Evolutionary conservation across 2,888 invertebrate species (phyloP).

Genomic region (Alloscopus bannaensis): DNA sequence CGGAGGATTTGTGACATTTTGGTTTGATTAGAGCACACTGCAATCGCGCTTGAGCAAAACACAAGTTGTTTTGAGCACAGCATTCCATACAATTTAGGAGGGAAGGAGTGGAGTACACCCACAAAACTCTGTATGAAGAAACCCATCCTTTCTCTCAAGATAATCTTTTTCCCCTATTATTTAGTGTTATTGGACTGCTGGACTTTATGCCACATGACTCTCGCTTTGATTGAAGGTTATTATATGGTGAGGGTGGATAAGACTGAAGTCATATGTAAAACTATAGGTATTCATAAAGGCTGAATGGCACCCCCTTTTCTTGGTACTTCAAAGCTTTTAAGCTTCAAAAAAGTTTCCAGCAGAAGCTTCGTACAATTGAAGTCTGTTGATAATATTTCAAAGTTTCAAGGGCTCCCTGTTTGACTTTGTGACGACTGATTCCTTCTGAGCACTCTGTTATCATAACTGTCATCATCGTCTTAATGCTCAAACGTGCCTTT

Average conservation of each 20-base stretch:
- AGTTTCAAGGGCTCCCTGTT: conserved; percentile 16
- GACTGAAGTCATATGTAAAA: too few relatives aligned
- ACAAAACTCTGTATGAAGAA: too few relatives aligned
- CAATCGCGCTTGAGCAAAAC: conserved; percentile 64
- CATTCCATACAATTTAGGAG: conserved; percentile 50
- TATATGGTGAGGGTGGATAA: too few relatives aligned
- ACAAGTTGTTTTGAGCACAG: conserved; percentile 52
- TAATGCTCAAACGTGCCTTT: conserved; percentile 14
- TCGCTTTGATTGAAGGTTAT: too few relatives aligned
- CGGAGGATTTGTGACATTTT: conserved; percentile 50
- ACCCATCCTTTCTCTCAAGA: background rate
- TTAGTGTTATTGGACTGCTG: conserved; percentile 25
- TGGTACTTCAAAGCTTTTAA: background rate
- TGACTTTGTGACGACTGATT: background rate
- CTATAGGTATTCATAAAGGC: too few relatives aligned
- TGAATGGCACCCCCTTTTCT: too few relatives aligned
- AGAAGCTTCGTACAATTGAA: too few relatives aligned
- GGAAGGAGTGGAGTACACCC: background rate
- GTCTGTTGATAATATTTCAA: too few relatives aligned
- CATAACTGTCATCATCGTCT: conserved; percentile 20
- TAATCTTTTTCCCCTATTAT: background rate
- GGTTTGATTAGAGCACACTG: conserved; percentile 66
- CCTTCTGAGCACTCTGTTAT: conserved; percentile 17
- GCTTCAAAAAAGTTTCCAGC: too few relatives aligned
- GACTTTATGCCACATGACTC: background rate